Conservation (phyloP, 2,888 invertebrate genomes). For the Pogonocherus hispidulus region DNA sequence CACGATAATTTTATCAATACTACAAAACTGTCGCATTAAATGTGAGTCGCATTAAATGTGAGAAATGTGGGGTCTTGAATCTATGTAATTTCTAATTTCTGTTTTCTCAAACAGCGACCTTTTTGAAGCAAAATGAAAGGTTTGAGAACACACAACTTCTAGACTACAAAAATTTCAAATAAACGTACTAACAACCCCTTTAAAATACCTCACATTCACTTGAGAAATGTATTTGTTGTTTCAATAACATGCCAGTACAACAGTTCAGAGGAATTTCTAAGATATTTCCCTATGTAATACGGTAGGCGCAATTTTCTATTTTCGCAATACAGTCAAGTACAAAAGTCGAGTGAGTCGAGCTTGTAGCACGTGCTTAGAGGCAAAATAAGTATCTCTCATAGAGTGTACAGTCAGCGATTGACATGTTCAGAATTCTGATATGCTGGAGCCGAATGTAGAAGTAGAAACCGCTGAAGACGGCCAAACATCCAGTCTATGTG, state of each 20-base stretch:
- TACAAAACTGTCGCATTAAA: no score
- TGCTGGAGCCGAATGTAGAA: constrained; percentile 35
- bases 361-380: constrained; percentile 59
- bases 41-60: no score
- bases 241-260: neutral
- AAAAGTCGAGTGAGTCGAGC: constrained; percentile 59
- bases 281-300: neutral
- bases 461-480: constrained; percentile 39
- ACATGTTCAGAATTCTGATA: constrained; percentile 65
- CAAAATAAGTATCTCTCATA: constrained; percentile 47
- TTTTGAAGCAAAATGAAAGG: no score
- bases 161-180: no score
- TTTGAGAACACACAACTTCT: no score
- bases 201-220: no score
- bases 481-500: constrained; percentile 28
- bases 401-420: constrained; percentile 61
- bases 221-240: no score
- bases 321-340: constrained; percentile 43
- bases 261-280: neutral
- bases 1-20: no score
- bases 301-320: constrained; percentile 39
- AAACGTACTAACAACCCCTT: no score
- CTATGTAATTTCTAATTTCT: no score
- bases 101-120: no score
- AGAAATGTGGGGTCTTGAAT: no score